A percentile compares a stretch with the other conserved stretches of the same genome.
Conservation (phyloP, 2,113 vertebrate genomes). For the Rhodinocichla rosea region DNA sequence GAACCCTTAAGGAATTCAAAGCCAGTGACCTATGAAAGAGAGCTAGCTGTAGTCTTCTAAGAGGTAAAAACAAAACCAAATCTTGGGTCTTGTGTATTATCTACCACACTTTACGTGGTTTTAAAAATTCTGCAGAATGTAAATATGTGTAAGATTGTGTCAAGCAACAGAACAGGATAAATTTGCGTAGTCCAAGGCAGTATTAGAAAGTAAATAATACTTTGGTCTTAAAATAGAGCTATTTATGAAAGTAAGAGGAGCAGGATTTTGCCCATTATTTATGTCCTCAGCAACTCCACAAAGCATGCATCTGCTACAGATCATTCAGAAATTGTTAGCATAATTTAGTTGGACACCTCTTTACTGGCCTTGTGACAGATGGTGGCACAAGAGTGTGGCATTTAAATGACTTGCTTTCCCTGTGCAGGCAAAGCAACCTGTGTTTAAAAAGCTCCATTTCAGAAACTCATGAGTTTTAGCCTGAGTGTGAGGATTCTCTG, state of each 20-base stretch:
- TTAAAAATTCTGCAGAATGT: background rate
- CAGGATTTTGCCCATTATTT: background rate
- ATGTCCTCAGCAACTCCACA: background rate
- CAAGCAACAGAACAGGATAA: background rate
- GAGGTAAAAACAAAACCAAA: background rate
- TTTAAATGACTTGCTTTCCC: background rate
- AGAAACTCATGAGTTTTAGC: background rate
- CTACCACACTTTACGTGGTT: rapidly evolving
- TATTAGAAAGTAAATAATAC: background rate
- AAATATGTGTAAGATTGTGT: background rate
- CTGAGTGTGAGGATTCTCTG: background rate
- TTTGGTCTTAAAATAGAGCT: background rate
- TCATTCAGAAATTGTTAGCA: background rate
- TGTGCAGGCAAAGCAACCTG: background rate
- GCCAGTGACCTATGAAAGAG: background rate
- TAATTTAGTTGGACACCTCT: background rate
- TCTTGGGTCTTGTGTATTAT: background rate
- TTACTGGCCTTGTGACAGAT: background rate
- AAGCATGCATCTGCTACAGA: background rate
- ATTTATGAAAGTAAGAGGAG: background rate
- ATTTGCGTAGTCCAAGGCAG: background rate
- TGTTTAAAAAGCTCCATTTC: background rate
- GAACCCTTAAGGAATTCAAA: background rate
- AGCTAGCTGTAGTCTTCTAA: background rate
- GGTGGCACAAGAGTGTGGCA: background rate